Base-by-base conservation (phyloP, 2,797 vertebrate genomes). In the Aeoliscus strigatus region DNA sequence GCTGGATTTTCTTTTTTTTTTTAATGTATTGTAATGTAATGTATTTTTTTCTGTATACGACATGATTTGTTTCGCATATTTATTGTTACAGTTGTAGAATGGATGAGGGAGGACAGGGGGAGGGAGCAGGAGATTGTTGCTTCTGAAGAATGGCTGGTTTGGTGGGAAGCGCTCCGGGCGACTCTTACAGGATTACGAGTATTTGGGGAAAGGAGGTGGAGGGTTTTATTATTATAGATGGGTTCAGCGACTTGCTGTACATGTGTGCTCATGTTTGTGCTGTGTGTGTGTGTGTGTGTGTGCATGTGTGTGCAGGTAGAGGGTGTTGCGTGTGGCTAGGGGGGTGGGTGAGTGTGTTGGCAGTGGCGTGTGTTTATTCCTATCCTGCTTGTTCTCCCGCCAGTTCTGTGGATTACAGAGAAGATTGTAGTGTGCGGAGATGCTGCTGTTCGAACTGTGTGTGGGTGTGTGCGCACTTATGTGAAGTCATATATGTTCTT, bases 161-260 rank as follows among this genome's bases (percentile, higher is more conserved):
- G 34, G 48, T 53, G 57, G 43, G 58, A 67, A 74, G 54, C 37
- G 66, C 75, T 77, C 3, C 10, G 51, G 60, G 75, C 47, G 27
- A 54, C 37, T 69, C 53, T 70, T 69, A 72, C 61, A 43, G 54
- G 76, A 82, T 81, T 80, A 78, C 53, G 52, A 69, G 65, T 45
- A 67, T 65, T 71, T 70, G 52, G 60, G 53, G 51, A 56, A 42
- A 27, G 24, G 27, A 36, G 40, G 42, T 51, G 38, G 47, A 53
- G 45, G 51, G 41, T 12, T 25, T 73, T 69, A 50, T 70, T 72
- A 58, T 64, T 60, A 31, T 60, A 51, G 65, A 62, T 54, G 38
- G 23, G 28, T 45, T 30, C 40, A 51, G 26, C 14, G 28, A 40
- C 52, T 49, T 65, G 21, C 28, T 34, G 27, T 18, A 11, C 37